phyloP scores from a whole-genome alignment of 2,888 invertebrate genomes.

The Steinernema hermaphroditum region DNA sequence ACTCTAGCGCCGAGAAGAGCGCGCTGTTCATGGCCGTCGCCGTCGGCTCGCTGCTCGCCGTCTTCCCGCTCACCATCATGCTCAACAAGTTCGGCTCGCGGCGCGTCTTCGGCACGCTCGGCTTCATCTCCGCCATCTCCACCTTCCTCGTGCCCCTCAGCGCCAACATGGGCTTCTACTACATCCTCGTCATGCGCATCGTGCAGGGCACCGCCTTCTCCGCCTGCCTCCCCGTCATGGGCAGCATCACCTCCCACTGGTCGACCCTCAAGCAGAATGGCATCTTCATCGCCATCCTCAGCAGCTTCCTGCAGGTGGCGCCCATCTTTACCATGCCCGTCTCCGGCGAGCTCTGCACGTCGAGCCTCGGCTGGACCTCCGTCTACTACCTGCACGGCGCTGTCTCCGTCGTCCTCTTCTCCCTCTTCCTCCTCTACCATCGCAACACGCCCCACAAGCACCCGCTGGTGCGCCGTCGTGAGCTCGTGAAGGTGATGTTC shows the following conservation, averaged over 20 bases:
- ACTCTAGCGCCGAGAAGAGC: slow-evolving; percentile 53
- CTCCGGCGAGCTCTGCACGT: slow-evolving; percentile 54
- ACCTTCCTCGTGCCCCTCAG: slow-evolving; percentile 44
- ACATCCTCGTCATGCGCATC: slow-evolving; percentile 42
- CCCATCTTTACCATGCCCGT: slow-evolving; percentile 53
- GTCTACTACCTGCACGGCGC: slow-evolving; percentile 59
- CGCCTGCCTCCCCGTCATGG: slow-evolving; percentile 52
- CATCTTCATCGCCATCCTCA: slow-evolving; percentile 53
- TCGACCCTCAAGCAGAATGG: slow-evolving; percentile 53
- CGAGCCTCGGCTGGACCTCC: slow-evolving; percentile 58
- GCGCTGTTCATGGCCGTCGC: slow-evolving; percentile 61
- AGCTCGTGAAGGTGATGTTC: slow-evolving; percentile 47
- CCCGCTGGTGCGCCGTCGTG: slow-evolving; percentile 44
- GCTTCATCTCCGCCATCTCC: slow-evolving; percentile 45
- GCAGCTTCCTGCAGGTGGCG: slow-evolving; percentile 50
- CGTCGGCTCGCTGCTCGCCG: slow-evolving; percentile 61
- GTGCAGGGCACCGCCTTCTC: slow-evolving; percentile 48
- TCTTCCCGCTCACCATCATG: slow-evolving; percentile 55
- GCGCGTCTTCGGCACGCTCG: slow-evolving; percentile 44
- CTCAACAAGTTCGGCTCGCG: slow-evolving; percentile 55
- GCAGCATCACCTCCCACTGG: slow-evolving; percentile 52
- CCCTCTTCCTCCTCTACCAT: slow-evolving; percentile 49
- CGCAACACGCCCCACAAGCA: slow-evolving; percentile 47
- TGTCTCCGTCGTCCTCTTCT: slow-evolving; percentile 53
- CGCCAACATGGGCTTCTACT: slow-evolving; percentile 43